Percentiles rank a stretch among this genome's conserved stretches.
Conservation (phyloP, 2,113 vertebrate genomes). For the Azemiops feae region DNA sequence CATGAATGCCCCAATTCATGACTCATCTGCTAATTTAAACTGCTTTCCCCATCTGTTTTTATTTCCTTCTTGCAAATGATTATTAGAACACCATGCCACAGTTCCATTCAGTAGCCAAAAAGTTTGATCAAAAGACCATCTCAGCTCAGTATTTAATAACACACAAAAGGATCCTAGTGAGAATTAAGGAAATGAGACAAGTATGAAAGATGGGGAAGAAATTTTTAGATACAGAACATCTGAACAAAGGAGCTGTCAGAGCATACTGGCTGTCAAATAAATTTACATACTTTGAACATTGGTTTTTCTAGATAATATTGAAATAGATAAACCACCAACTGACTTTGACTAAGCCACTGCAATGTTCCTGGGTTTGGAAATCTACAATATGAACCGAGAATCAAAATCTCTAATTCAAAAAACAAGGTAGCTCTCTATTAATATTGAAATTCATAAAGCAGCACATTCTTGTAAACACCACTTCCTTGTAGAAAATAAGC, state of each 20-base stretch:
- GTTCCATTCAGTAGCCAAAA: not conserved
- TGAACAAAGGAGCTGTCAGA: not conserved
- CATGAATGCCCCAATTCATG: not conserved
- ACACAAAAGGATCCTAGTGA: not conserved
- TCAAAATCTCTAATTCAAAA: not conserved
- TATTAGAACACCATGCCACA: not conserved
- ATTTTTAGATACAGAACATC: not conserved
- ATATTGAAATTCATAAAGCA: not conserved
- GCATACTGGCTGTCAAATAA: not conserved
- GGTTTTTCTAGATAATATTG: not conserved
- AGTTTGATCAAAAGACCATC: not conserved
- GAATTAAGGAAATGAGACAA: not conserved
- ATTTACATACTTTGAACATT: not conserved
- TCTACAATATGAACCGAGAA: not conserved
- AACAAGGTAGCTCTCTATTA: too few relatives aligned
- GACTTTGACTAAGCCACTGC: not conserved
- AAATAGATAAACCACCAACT: not conserved
- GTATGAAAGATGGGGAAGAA: not conserved
- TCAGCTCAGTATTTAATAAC: not conserved
- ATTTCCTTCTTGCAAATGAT: not conserved
- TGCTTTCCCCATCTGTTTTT: not conserved
- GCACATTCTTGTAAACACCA: too few relatives aligned
- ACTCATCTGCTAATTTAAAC: not conserved
- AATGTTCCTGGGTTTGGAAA: not conserved
- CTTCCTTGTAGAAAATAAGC: not conserved